Conservation (phyloP, 2,113 vertebrate genomes). For the Sinosuthora webbiana region DNA sequence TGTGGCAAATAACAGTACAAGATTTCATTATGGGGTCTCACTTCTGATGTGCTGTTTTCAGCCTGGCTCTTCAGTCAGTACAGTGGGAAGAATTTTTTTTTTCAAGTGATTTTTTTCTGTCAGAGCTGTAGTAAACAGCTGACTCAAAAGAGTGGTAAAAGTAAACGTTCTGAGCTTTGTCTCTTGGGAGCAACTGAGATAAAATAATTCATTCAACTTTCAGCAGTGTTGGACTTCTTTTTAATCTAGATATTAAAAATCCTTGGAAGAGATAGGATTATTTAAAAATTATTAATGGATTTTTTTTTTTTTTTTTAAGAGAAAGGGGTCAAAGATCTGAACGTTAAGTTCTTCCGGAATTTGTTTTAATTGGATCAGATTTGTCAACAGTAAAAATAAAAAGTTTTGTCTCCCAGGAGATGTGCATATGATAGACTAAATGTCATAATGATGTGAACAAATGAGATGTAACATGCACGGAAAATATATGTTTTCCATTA, state of each 20-base stretch:
- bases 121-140: background rate
- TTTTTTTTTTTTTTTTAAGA: background rate
- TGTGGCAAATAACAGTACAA: background rate
- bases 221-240: background rate
- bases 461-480: constrained; percentile 62
- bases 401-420: constrained; percentile 60
- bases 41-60: background rate
- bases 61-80: background rate
- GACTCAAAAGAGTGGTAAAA: background rate
- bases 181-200: background rate
- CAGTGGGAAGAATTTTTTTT: background rate
- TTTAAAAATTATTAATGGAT: background rate
- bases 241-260: background rate
- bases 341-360: background rate
- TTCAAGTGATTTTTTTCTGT: background rate
- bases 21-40: background rate
- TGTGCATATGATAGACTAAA: constrained; percentile 67
- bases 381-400: constrained; percentile 38
- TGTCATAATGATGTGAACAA: constrained; percentile 75
- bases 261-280: background rate
- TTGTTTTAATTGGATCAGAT: background rate
- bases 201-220: background rate
- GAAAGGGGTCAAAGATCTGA: background rate
- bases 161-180: background rate
- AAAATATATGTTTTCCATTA: constrained; percentile 71